A percentile compares a stretch with the other conserved stretches of the same genome.
Conservation (phyloP, 2,888 invertebrate genomes). For the Lobophora halterata region DNA sequence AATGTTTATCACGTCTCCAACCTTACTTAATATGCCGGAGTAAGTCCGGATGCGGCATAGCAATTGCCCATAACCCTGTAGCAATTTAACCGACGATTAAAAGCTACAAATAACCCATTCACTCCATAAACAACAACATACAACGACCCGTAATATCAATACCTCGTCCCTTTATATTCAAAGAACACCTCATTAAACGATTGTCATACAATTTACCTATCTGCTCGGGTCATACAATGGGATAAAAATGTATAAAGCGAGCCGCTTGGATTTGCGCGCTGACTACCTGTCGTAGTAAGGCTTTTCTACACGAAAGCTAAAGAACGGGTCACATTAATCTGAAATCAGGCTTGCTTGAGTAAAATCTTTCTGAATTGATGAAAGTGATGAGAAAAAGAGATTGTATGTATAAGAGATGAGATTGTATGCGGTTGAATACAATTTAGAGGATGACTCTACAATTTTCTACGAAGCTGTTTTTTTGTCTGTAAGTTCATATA, state of each 20-base stretch:
- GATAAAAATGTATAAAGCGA: conserved; percentile 57
- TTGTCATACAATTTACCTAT: conserved; percentile 57
- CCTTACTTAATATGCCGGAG: conserved; percentile 48
- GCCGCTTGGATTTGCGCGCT: conserved; percentile 42
- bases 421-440: no score
- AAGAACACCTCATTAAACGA: conserved; percentile 63
- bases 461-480: no score
- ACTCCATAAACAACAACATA: conserved; percentile 55
- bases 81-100: conserved; percentile 46
- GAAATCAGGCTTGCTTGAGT: no score
- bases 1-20: conserved; percentile 41
- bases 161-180: conserved; percentile 50
- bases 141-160: conserved; percentile 47
- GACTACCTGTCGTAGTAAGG: conserved; percentile 21
- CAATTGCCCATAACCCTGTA: conserved; percentile 45
- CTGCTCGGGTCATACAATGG: conserved; percentile 56
- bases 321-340: no score
- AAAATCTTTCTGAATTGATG: no score
- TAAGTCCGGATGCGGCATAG: conserved; percentile 56
- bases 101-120: conserved; percentile 58
- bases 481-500: no score
- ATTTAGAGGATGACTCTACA: no score
- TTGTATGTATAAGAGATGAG: no score
- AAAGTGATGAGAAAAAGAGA: no score
- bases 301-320: conserved; percentile 11